Evolutionary conservation across 2,113 vertebrate species (phyloP).

Genomic region (Panurus biarmicus): DNA sequence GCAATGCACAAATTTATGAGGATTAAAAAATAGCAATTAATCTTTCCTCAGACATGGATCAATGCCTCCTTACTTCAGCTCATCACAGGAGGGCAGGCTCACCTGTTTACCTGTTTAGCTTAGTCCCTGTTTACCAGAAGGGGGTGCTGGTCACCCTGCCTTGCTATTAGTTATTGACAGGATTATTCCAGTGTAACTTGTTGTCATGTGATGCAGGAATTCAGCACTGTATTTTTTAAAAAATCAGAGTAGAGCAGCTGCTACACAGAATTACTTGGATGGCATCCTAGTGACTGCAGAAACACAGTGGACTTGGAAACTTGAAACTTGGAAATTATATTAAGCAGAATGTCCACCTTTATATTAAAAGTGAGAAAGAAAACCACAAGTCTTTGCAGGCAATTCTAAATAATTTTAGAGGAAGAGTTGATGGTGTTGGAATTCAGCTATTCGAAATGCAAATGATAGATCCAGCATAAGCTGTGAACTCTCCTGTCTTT

Average conservation of each 20-base stretch:
- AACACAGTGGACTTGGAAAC: neutral
- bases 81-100: neutral
- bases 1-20: neutral
- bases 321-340: neutral
- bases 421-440: neutral
- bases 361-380: neutral
- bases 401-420: neutral
- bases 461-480: neutral
- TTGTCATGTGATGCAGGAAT: neutral
- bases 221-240: neutral
- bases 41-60: conserved; percentile 15
- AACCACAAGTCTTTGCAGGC: neutral
- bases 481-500: neutral
- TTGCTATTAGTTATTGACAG: neutral
- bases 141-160: neutral
- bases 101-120: too few relatives aligned
- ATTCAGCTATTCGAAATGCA: neutral
- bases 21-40: conserved; percentile 41
- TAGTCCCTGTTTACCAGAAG: neutral
- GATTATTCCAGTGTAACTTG: neutral
- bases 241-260: neutral
- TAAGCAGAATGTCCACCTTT: neutral
- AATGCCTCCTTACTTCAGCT: neutral
- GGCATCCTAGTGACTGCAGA: neutral
- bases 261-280: neutral